phyloP scores from a whole-genome alignment of 2,888 invertebrate species.

The Leptopilina syphax region DNA sequence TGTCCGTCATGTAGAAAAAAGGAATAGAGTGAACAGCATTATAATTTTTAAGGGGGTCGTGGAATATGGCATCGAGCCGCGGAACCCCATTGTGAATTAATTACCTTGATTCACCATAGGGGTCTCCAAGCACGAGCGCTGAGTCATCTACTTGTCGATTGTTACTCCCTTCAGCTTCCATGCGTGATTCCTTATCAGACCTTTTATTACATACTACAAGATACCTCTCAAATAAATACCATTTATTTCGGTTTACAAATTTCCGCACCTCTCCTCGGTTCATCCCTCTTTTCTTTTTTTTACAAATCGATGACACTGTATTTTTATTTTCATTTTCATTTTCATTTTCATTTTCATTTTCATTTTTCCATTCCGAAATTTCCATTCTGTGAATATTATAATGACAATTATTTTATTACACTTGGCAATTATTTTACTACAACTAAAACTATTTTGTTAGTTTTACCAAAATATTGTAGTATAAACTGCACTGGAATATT shows the following conservation, averaged over 20 bases:
- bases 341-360: too few species aligned
- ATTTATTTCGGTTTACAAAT: neutral
- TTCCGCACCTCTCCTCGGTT: neutral
- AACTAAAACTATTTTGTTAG: too few species aligned
- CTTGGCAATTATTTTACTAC: too few species aligned
- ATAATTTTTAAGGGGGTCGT: conserved; percentile 28
- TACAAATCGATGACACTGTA: neutral
- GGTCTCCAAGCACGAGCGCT: conserved; percentile 57
- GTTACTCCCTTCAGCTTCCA: conserved; percentile 45
- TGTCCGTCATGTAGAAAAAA: conserved; percentile 29
- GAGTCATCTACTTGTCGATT: conserved; percentile 63
- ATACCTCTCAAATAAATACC: neutral
- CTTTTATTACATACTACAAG: neutral
- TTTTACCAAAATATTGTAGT: too few species aligned
- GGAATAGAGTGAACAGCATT: conserved; percentile 32
- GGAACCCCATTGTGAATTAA: conserved; percentile 72
- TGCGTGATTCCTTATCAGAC: conserved; percentile 49
- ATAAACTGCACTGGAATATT: too few species aligned
- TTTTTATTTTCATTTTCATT: too few species aligned
- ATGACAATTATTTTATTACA: too few species aligned
- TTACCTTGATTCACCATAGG: conserved; percentile 68
- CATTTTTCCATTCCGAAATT: too few species aligned
- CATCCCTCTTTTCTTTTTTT: too few species aligned
- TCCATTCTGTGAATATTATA: too few species aligned
- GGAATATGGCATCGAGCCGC: conserved; percentile 53